These are phyloP conservation scores for Apogon talboti DNA, from an alignment of 2,797 vertebrate species.

Conservation along the genomic window DNA sequence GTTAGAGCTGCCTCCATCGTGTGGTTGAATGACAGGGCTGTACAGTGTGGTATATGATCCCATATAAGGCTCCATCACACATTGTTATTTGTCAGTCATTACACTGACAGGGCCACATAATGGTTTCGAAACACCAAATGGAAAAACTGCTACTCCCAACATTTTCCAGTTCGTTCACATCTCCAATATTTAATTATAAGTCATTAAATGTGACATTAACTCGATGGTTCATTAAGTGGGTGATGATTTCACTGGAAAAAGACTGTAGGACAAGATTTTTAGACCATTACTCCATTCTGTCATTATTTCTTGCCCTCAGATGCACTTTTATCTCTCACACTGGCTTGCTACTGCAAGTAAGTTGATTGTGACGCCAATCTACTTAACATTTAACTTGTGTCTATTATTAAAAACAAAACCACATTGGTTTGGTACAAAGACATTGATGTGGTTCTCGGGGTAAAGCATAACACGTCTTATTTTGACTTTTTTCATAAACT, in stretches of 20 bases:
- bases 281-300: conserved; percentile 26
- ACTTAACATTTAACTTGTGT: conserved; percentile 1
- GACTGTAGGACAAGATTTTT: conserved; percentile 42
- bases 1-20: too few relatives aligned
- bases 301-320: conserved; percentile 20
- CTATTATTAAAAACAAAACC: not conserved
- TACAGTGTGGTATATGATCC: not conserved
- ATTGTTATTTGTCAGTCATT: conserved; percentile 10
- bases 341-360: conserved; percentile 47
- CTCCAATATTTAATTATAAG: conserved; percentile 35
- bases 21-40: not conserved
- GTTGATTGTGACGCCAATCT: conserved; percentile 1
- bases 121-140: conserved; percentile 27
- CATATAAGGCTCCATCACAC: not conserved
- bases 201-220: conserved; percentile 57
- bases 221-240: conserved; percentile 36
- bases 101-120: conserved; percentile 17
- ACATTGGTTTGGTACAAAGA: too few relatives aligned
- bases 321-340: conserved; percentile 27
- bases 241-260: conserved; percentile 58
- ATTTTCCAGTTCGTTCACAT: conserved; percentile 43
- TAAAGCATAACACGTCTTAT: not conserved
- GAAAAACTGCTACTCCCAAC: conserved; percentile 47
- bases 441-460: not conserved
- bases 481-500: too few relatives aligned